These are phyloP conservation scores for Cantharis flavilabris DNA, from an alignment of 2,888 invertebrate genomes.

Conservation along the genomic window DNA sequence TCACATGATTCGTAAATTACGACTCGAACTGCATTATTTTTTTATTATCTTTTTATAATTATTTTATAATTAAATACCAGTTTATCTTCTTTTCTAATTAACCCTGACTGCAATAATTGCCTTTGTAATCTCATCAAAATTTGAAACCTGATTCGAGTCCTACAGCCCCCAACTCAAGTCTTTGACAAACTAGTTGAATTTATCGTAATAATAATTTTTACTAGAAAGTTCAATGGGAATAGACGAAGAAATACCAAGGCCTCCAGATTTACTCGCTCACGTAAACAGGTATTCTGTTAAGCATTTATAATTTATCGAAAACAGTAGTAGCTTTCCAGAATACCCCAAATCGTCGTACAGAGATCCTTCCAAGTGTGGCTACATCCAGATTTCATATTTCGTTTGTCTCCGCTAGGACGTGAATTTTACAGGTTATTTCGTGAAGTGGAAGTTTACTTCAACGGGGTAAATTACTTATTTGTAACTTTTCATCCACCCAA, in stretches of 20 bases:
- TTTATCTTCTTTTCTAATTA: no score
- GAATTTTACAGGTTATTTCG: background rate
- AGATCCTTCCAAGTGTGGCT: background rate
- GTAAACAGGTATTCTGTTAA: no score
- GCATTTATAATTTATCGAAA: no score
- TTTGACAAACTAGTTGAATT: no score
- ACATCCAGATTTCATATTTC: background rate
- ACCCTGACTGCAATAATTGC: no score
- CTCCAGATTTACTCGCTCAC: background rate
- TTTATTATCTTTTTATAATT: no score
- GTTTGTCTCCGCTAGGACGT: background rate
- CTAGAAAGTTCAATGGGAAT: conserved; percentile 74
- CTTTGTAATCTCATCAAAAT: no score
- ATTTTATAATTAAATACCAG: no score
- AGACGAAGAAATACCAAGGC: background rate
- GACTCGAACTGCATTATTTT: no score
- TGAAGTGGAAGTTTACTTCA: background rate
- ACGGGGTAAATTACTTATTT: background rate
- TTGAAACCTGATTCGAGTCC: no score
- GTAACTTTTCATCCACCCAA: background rate
- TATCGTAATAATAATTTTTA: background rate
- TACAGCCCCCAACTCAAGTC: no score
- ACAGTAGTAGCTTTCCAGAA: background rate
- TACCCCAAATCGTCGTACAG: background rate
- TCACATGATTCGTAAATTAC: no score